phyloP scores from a whole-genome alignment of 1,140 invertebrate genomes.

The Plutomurus gul region DNA sequence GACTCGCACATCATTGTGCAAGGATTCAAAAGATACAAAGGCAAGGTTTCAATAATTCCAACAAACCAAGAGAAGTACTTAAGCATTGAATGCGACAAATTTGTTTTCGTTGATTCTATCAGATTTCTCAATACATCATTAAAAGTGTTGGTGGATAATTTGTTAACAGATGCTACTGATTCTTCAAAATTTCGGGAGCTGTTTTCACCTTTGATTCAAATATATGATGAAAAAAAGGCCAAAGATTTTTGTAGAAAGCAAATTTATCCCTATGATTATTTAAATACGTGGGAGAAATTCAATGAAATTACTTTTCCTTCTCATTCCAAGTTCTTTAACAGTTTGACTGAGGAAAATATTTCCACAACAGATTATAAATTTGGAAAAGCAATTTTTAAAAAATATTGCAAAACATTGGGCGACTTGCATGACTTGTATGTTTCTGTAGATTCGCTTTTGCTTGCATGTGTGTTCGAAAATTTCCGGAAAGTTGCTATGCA shows the following conservation, averaged over 20 bases:
- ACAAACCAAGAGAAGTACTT: constrained; percentile 5
- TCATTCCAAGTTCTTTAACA: constrained; percentile 36
- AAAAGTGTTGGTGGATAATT: not conserved
- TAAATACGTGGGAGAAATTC: constrained; percentile 39
- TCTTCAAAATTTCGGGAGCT: not conserved
- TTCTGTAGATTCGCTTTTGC: constrained; percentile 46
- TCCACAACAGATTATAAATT: constrained; percentile 52
- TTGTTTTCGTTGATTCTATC: constrained; percentile 11
- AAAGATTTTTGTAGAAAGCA: constrained; percentile 27
- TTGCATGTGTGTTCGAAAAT: constrained; percentile 55
- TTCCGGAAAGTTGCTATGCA: constrained; percentile 42
- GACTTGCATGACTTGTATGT: constrained; percentile 56
- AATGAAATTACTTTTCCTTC: constrained; percentile 49
- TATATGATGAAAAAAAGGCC: not conserved
- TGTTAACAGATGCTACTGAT: not conserved
- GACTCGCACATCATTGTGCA: not conserved
- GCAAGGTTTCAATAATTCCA: not conserved
- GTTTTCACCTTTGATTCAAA: constrained; percentile 1
- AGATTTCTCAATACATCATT: not conserved
- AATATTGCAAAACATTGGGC: constrained; percentile 53
- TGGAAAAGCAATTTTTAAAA: constrained; percentile 53
- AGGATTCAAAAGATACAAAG: not conserved
- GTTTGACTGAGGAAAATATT: not conserved
- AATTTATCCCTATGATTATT: constrained; percentile 38
- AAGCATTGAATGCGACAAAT: constrained; percentile 8